phyloP scores from a whole-genome alignment of 2,888 invertebrate species.

The Himalopsyche kuldschensis region DNA sequence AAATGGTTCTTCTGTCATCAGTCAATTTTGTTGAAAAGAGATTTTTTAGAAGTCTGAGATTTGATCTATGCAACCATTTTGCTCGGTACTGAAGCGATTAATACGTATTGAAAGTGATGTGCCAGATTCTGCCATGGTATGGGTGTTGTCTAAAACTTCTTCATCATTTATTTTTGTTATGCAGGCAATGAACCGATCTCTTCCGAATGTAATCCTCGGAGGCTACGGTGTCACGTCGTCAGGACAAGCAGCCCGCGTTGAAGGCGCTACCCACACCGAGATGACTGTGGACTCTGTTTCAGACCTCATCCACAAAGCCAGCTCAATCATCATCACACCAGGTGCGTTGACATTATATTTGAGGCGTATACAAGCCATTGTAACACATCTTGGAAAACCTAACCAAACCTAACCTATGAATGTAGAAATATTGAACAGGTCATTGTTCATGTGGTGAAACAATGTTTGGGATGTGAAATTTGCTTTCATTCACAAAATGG shows the following conservation, averaged over 20 bases:
- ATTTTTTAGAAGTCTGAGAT: no score
- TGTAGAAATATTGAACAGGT: background rate
- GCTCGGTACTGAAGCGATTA: no score
- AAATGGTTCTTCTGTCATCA: no score
- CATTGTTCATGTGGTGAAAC: background rate
- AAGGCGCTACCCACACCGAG: slow-evolving; percentile 80
- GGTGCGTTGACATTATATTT: slow-evolving; percentile 49
- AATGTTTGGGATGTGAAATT: background rate
- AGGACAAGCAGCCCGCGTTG: slow-evolving; percentile 73
- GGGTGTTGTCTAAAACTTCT: no score
- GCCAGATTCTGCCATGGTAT: no score
- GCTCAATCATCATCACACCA: slow-evolving; percentile 86
- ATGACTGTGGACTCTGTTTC: slow-evolving; percentile 73
- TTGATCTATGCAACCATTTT: no score
- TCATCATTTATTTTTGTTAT: slow-evolving; percentile 35
- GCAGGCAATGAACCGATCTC: slow-evolving; percentile 78
- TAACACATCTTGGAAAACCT: background rate
- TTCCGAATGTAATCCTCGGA: slow-evolving; percentile 86
- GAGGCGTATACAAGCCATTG: background rate
- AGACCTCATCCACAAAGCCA: slow-evolving; percentile 75
- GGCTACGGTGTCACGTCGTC: slow-evolving; percentile 80
- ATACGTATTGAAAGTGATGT: no score
- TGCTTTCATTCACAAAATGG: no score
- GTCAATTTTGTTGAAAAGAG: no score
- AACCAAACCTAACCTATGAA: no score